Percentiles rank a stretch among this genome's conserved stretches.
phyloP scores from a whole-genome alignment of 2,113 vertebrate species.

The Pipa parva region DNA sequence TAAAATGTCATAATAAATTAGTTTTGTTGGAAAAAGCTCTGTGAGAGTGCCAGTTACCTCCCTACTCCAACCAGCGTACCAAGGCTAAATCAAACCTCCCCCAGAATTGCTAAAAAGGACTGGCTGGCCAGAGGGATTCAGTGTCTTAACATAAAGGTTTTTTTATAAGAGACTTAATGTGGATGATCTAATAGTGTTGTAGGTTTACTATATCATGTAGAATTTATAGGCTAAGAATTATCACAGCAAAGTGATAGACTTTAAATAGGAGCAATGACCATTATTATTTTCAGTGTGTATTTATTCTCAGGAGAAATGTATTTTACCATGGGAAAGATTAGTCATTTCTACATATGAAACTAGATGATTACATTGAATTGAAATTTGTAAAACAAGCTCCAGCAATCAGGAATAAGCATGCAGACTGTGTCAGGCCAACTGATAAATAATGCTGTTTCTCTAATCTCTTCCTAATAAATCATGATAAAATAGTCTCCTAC shows the following conservation, averaged over 20 bases:
- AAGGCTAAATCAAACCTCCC: slow-evolving; percentile 11
- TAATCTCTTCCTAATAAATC: too few relatives aligned
- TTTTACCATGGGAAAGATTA: too few relatives aligned
- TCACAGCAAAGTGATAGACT: not conserved
- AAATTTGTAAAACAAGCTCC: too few relatives aligned
- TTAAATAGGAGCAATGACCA: too few relatives aligned
- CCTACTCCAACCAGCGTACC: not conserved
- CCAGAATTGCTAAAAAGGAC: slow-evolving; percentile 1
- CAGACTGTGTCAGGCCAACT: too few relatives aligned
- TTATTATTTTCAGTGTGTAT: too few relatives aligned
- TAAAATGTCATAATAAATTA: slow-evolving; percentile 18
- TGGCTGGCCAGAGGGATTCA: slow-evolving; percentile 1
- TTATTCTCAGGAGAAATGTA: too few relatives aligned
- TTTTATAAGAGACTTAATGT: not conserved
- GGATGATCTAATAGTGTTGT: not conserved
- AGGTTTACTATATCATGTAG: not conserved
- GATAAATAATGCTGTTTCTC: too few relatives aligned
- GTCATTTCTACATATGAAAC: too few relatives aligned
- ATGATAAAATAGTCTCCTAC: too few relatives aligned
- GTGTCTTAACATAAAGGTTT: not conserved
- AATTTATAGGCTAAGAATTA: not conserved
- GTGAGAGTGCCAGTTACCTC: not conserved
- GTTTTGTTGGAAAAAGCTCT: not conserved
- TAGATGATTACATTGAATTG: too few relatives aligned
- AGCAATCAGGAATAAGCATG: too few relatives aligned